Evolutionary conservation across 2,797 vertebrate species (phyloP), one percentile per base, ranked within the genome.

Genomic region (Chaetodon trifasciatus): DNA sequence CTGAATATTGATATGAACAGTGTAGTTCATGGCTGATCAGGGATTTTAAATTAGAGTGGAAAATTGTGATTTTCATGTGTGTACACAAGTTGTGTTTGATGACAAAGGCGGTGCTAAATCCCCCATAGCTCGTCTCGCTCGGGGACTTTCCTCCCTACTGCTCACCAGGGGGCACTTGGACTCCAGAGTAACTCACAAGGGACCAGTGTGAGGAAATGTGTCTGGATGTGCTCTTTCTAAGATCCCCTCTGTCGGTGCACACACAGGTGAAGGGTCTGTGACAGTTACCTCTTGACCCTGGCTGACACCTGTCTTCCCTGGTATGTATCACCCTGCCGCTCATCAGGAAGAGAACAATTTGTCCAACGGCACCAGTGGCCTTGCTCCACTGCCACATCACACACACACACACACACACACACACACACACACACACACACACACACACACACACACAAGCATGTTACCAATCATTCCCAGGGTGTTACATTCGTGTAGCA

Each of bases 131-230:
- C 17, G 23, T 70, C 53, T 63, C 0, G 19, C 70, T 72, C 15
- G 2, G 65, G 76, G 72, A 80, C 70, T 55, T 64, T 79, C 82
- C 79, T 83, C 62, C 56, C 19, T 19, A 80, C 61, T 79, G 67
- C 83, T 89, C 91, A 89, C 78, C 86, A 92, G 91, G 88, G 86
- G 92, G 88, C 88, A 89, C 86, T 81, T 87, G 72, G 62, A 80
- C 68, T 79, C 84, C 65, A 69, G 76, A 68, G 66, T 74, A 76
- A n/a, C 39, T 74, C 72, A 55, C 5, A 7, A 67, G 63, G 75
- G 81, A 76, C 3, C 0, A 4, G n/a, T 24, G 62, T 39, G 68
- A 77, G 67, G 16, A 49, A 74, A 81, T 74, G 46, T 80, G 82
- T 89, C 49, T 70, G 67, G 84, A 88, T 46, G 1, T 44, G 50